phyloP scores from a whole-genome alignment of 2,113 vertebrate species.

The Pseudopipra pipra region DNA sequence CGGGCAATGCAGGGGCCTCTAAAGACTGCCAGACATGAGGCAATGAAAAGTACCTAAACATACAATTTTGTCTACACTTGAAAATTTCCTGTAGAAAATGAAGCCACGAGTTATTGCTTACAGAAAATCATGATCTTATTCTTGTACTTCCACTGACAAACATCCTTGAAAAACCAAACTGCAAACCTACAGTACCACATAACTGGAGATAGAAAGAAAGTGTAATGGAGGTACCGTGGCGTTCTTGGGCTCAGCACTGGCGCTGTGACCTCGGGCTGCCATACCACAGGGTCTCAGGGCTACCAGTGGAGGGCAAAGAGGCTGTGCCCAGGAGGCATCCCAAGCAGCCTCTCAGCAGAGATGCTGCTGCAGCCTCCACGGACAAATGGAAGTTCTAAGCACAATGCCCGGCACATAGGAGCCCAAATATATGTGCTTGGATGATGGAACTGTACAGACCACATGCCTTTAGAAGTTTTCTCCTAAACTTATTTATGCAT shows the following conservation, averaged over 20 bases:
- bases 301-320: background rate
- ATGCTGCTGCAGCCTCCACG: background rate
- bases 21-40: background rate
- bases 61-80: background rate
- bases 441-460: background rate
- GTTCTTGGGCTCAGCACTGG: background rate
- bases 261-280: accelerated
- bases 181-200: background rate
- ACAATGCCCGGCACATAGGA: accelerated
- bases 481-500: background rate
- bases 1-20: background rate
- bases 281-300: background rate
- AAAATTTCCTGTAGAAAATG: background rate
- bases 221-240: accelerated
- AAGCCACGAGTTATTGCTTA: background rate
- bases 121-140: background rate
- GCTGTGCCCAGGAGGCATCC: background rate
- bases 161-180: background rate
- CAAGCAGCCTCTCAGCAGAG: background rate
- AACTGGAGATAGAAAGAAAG: background rate
- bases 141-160: background rate
- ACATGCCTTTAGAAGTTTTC: background rate
- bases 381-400: background rate
- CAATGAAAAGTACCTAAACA: background rate
- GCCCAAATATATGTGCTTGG: background rate